Percentiles rank a stretch among this genome's conserved stretches.
These are phyloP conservation scores for Agelas oroides DNA, from an alignment of 37 sponge, comb jelly and placozoan species.

Conservation along the genomic window DNA sequence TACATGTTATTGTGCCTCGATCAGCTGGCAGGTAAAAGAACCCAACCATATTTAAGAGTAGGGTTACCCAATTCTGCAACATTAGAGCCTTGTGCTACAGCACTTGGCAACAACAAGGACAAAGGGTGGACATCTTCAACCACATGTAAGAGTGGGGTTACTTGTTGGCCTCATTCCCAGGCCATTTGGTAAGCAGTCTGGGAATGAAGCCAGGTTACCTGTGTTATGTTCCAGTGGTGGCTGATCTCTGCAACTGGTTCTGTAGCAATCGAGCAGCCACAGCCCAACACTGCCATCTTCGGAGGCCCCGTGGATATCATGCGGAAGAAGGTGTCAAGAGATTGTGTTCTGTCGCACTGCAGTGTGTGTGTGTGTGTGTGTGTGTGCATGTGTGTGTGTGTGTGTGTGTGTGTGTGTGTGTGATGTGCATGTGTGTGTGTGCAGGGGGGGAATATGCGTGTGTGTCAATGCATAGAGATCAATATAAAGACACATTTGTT, in stretches of 20 bases:
- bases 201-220: not conserved
- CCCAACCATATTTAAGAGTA: too few relatives aligned
- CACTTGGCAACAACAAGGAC: too few relatives aligned
- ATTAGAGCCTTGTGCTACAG: too few relatives aligned
- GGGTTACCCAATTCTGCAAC: too few relatives aligned
- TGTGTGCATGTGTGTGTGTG: constrained; percentile 30
- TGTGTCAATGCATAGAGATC: not conserved
- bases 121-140: too few relatives aligned
- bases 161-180: not conserved
- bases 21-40: too few relatives aligned
- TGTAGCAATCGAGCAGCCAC: constrained; percentile 61
- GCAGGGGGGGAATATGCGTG: constrained; percentile 20
- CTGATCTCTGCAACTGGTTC: constrained; percentile 42
- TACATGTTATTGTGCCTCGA: too few relatives aligned
- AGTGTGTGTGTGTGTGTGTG: not conserved
- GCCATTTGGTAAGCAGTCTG: not conserved
- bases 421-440: constrained; percentile 21
- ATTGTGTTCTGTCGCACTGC: constrained; percentile 9
- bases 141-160: too few relatives aligned
- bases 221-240: constrained; percentile 36
- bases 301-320: constrained; percentile 2
- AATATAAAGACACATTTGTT: too few relatives aligned
- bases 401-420: constrained; percentile 10
- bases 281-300: constrained; percentile 31
- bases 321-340: not conserved